These are phyloP conservation scores for Parascotia fuliginaria DNA, from an alignment of 2,888 invertebrate genomes.

Conservation along the genomic window DNA sequence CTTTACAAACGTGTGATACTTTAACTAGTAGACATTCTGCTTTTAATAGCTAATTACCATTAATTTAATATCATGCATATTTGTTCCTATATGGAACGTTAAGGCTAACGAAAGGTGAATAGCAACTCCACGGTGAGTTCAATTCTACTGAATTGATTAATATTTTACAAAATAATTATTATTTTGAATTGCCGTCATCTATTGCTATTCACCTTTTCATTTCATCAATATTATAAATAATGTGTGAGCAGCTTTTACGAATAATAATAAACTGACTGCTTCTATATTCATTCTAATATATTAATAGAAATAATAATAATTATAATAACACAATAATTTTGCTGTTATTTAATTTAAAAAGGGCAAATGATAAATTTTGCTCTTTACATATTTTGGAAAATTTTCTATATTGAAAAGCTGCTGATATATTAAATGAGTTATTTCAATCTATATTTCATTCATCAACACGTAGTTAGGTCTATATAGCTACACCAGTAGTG, in stretches of 20 bases:
- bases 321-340: background rate
- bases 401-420: constrained; percentile 16
- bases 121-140: constrained; percentile 2
- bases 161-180: too few species aligned
- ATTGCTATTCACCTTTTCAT: constrained; percentile 23
- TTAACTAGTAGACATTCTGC: constrained; percentile 31
- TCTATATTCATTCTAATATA: constrained; percentile 3
- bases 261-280: constrained; percentile 12
- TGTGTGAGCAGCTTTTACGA: constrained; percentile 32
- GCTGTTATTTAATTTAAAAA: background rate
- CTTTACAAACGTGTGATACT: constrained; percentile 25
- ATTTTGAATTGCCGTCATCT: too few species aligned
- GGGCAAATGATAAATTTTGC: constrained; percentile 4
- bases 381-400: background rate
- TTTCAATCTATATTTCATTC: constrained; percentile 9
- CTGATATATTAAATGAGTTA: constrained; percentile 15
- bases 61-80: constrained; percentile 17
- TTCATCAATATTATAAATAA: constrained; percentile 19
- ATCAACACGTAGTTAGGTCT: constrained; percentile 37
- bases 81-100: constrained; percentile 8
- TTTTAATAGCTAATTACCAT: constrained; percentile 41
- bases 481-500: constrained; percentile 35
- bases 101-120: constrained; percentile 17
- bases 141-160: background rate
- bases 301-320: background rate